Conservation (phyloP, 2,113 vertebrate species). For the Actenoides hombroni region DNA sequence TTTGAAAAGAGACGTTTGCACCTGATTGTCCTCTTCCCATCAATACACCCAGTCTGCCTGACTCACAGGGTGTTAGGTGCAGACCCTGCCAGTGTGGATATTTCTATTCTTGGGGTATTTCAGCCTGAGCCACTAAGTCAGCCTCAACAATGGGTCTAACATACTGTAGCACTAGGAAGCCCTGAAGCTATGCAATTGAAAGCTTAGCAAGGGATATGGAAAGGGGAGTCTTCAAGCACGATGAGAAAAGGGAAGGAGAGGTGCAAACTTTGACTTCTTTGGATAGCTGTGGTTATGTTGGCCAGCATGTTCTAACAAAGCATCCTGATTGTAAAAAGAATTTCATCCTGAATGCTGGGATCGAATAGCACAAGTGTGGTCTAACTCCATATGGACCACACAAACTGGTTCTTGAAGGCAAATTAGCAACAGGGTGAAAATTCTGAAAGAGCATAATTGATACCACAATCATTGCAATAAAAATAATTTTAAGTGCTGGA, state of each 20-base stretch:
- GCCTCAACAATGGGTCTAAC: not conserved
- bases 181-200: not conserved
- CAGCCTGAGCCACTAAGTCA: not conserved
- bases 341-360: not conserved
- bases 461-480: not conserved
- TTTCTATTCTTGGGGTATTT: not conserved
- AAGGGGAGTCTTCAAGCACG: not conserved
- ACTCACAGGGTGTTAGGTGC: not conserved
- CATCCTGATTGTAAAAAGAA: not conserved
- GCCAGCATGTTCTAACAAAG: not conserved
- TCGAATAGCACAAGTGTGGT: not conserved
- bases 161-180: rapidly evolving
- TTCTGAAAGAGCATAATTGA: not conserved
- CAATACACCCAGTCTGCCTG: not conserved
- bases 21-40: not conserved
- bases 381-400: not conserved
- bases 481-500: not conserved
- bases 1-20: slow-evolving; percentile 28
- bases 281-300: not conserved
- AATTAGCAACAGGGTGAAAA: not conserved
- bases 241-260: not conserved
- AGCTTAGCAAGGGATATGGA: not conserved
- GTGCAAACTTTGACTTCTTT: not conserved
- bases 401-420: not conserved
- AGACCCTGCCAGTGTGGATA: not conserved